Evolutionary conservation across 2,113 vertebrate species (phyloP).

Genomic region (Laticauda laticaudata): DNA sequence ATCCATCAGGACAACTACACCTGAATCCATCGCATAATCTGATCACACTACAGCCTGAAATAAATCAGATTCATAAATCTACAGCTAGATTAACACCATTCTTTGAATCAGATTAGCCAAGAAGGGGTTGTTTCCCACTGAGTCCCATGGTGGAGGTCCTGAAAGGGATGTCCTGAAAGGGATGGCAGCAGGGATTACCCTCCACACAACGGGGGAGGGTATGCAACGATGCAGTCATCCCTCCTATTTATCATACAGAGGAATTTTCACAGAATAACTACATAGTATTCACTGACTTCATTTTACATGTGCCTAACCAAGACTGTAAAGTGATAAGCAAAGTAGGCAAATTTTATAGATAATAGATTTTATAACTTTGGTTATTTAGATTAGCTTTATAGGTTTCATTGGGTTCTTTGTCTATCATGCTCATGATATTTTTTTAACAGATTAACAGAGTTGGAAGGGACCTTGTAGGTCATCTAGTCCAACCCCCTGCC

Average conservation of each 20-base stretch:
- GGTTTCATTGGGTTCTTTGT: not conserved
- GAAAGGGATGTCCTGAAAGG: not conserved
- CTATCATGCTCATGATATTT: not conserved
- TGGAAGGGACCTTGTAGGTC: too few species aligned
- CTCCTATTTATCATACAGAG: not conserved
- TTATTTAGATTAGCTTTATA: not conserved
- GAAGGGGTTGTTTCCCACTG: not conserved
- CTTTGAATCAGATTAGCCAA: not conserved
- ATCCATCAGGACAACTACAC: not conserved
- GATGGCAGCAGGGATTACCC: not conserved
- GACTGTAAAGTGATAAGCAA: not conserved
- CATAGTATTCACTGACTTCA: not conserved
- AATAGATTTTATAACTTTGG: not conserved
- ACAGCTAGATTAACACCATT: not conserved
- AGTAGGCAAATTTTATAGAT: not conserved
- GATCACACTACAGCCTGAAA: not conserved
- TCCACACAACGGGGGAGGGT: too few species aligned
- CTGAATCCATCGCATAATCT: not conserved
- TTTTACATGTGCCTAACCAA: not conserved
- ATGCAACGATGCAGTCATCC: not conserved
- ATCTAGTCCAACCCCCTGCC: too few species aligned
- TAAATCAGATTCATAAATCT: not conserved
- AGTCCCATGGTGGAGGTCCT: not conserved
- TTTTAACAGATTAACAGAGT: too few species aligned
- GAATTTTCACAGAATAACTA: not conserved